Conservation (phyloP, 2,113 vertebrate species). For the Leucopsar rothschildi region DNA sequence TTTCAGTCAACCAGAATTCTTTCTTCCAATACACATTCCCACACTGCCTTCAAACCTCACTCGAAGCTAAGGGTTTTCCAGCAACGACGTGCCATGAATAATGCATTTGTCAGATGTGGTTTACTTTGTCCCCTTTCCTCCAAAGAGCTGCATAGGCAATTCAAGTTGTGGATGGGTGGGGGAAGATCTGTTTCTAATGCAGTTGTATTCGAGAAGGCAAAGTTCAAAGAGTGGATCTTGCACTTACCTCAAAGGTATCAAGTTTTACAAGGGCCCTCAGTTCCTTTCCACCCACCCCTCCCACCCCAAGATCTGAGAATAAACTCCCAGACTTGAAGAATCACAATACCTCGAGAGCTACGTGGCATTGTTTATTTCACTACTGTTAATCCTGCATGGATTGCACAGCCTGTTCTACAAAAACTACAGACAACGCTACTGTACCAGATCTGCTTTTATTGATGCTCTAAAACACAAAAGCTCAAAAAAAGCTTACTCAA, state of each 20-base stretch:
- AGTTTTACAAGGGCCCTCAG: neutral
- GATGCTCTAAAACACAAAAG: neutral
- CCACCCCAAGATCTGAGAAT: neutral
- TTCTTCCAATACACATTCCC: neutral
- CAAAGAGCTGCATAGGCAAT: neutral
- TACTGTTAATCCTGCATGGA: neutral
- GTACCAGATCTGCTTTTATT: neutral
- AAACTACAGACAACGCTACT: neutral
- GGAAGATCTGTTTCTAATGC: neutral
- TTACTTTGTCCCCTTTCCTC: neutral
- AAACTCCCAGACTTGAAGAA: neutral
- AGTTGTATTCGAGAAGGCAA: neutral
- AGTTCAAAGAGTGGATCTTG: neutral
- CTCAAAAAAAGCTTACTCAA: neutral
- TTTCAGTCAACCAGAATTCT: neutral
- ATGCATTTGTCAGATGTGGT: neutral
- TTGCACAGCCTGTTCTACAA: neutral
- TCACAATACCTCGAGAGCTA: neutral
- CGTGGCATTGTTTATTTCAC: neutral
- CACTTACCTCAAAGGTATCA: neutral
- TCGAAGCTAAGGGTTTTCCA: neutral
- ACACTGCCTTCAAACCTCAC: neutral
- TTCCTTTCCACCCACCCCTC: neutral
- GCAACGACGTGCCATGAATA: neutral
- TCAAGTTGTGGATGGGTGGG: fast-evolving